Evolutionary conservation across 2,888 invertebrate species (phyloP), one percentile per base, ranked within the genome.

Genomic region (Villa cingulata): DNA sequence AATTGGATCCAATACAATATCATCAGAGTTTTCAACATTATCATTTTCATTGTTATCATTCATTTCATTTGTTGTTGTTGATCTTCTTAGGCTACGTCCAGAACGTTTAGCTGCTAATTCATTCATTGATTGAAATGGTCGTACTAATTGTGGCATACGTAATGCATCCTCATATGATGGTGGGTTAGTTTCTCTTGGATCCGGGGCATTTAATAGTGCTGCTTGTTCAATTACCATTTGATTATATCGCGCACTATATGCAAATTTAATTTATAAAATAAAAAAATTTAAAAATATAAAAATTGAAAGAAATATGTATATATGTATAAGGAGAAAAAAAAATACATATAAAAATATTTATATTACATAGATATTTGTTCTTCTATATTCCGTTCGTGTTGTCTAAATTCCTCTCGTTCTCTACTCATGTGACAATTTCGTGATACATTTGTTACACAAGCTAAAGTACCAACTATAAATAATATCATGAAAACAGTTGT

Each of bases 111-210:
- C 64, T 18, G 71, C 71, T 7, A 65, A 40, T 50, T 65, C 60
- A 48, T 63, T 37, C 62, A 70, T 63, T 1, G 78, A 78, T 56
- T 76, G 74, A 57, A 73, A 74, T 0, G 80, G 80, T 4, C 73
- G 64, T 56, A 77, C 78, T 37, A 83, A 58, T 59, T 81, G 77
- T 2, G 84, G 83, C 78, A 86, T 80, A 18, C 78, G 73, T 48
- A 86, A 71, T 32, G 86, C 86, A 68, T 85, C 86, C 57, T 79
- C 81, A 58, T 86, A 86, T 4, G 81, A 80, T 1, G 86, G 86
- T 36, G 85, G 80, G 49, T 78, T 74, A 29, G 81, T 72, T 65
- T 84, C 84, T 55, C 82, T 73, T 1, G 78, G 78, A 63, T 82
- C 81, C 7, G 81, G 77, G 19, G 81, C 77, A 59, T 77, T 81